These are phyloP conservation scores for Enteromius paludinosus DNA, from an alignment of 2,797 vertebrate genomes.

Conservation along the genomic window DNA sequence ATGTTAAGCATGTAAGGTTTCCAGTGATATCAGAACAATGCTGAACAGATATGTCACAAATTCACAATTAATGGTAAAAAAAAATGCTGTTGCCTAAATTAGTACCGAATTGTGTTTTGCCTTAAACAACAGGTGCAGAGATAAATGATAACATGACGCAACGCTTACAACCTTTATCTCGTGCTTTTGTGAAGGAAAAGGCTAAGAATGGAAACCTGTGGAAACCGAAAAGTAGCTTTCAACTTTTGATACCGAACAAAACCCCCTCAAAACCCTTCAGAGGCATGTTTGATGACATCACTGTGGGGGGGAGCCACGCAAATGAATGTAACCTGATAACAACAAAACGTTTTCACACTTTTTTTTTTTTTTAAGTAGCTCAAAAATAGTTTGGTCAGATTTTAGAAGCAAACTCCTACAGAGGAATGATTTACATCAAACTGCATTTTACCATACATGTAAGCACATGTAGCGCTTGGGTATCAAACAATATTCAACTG, in stretches of 20 bases:
- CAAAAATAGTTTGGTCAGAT: constrained; percentile 23
- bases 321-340: constrained; percentile 7
- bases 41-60: constrained; percentile 19
- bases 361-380: not conserved
- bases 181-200: constrained; percentile 22
- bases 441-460: constrained; percentile 16
- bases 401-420: constrained; percentile 30
- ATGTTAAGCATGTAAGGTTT: constrained; percentile 12
- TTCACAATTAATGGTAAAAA: constrained; percentile 26
- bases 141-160: constrained; percentile 25
- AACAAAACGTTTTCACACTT: not conserved
- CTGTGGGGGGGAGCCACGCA: not conserved
- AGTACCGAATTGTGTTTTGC: not conserved
- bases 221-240: constrained; percentile 13
- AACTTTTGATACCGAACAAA: constrained; percentile 21
- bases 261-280: not conserved
- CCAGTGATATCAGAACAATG: constrained; percentile 24
- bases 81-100: constrained; percentile 10
- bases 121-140: constrained; percentile 33
- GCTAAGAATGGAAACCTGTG: not conserved
- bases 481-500: not conserved
- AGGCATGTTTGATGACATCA: not conserved
- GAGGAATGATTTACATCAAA: constrained; percentile 49
- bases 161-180: constrained; percentile 20
- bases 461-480: constrained; percentile 1